Evolutionary conservation across 1,140 invertebrate genomes (phyloP).

Genomic region (Oncopeltus fasciatus): DNA sequence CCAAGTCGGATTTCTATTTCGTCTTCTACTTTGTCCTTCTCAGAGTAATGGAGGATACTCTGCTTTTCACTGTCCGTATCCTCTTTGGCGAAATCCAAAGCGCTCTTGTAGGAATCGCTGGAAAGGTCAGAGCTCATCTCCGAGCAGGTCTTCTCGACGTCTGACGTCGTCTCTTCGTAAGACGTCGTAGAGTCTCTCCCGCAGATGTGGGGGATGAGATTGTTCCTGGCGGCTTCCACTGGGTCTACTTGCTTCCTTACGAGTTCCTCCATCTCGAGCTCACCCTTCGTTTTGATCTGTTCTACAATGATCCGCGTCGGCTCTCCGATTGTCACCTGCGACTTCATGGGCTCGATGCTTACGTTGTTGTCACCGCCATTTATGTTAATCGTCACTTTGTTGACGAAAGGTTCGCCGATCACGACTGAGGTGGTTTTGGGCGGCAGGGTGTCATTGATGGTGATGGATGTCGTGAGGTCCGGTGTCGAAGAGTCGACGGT

Average conservation of each 20-base stretch:
- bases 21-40: conserved; percentile 19
- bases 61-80: conserved; percentile 2
- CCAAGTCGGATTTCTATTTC: conserved; percentile 18
- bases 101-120: not conserved
- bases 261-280: conserved; percentile 20
- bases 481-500: not conserved
- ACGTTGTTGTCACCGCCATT: conserved; percentile 18
- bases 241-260: conserved; percentile 36
- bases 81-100: not conserved
- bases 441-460: not conserved
- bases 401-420: conserved; percentile 16
- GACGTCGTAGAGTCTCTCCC: conserved; percentile 27
- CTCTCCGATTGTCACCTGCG: not conserved
- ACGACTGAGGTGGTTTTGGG: conserved; percentile 19
- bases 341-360: conserved; percentile 18
- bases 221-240: conserved; percentile 50
- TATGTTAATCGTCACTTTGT: conserved; percentile 28
- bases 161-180: not conserved
- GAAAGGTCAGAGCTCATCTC: not conserved
- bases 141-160: not conserved
- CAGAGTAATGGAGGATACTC: not conserved
- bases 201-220: conserved; percentile 55
- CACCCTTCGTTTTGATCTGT: conserved; percentile 12
- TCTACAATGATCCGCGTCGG: not conserved
- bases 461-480: conserved; percentile 16